Base-by-base conservation (phyloP, 2,888 invertebrate species). In the Barypeithes pellucidus region DNA sequence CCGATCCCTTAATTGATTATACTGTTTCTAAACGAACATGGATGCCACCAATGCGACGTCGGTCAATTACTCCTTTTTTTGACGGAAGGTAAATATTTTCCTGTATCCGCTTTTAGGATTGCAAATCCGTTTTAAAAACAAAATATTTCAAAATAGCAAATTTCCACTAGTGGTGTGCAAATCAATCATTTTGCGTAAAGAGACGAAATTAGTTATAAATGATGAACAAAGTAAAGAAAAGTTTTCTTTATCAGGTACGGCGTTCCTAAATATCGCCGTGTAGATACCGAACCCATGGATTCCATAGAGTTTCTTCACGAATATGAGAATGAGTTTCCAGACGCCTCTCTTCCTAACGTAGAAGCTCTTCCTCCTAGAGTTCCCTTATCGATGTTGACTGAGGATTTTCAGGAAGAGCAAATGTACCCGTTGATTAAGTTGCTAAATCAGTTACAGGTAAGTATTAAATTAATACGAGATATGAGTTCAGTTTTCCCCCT, bases 41-140 rank as follows among this genome's bases (percentile, higher is more conserved):
- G 84, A 80, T 84, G n/a, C 85, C 85, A 12, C 84, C 84, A 75
- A 86, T 86, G 85, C 83, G 82, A 29, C 83, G 85, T 3, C 76
- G 84, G 45, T 81, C 84, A 2, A 52, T 81, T 45, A 67, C 76
- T n/a, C 75, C 76, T 14, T 76, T 76, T 75, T 76, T 76, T 61
- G 76, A 76, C 41, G 73, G 72, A 57, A 72, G 76, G 69, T 74
- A 59, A 57, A 36, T 7, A 12, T 52, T n/a, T 54, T 54, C 8
- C 39, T 33, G 33, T n/a, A n/a, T n/a, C 33, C 8, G 33, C 33
- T 33, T 33, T 33, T n/a, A n/a, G n/a, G n/a, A n/a, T n/a, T n/a
- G n/a, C n/a, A n/a, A n/a, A n/a, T n/a, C n/a, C n/a, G n/a, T n/a
- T n/a, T n/a, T n/a, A n/a, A n/a, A n/a, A n/a, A n/a, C n/a, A n/a